These are phyloP conservation scores for Excalfactoria chinensis DNA, from an alignment of 2,113 vertebrate species.

Conservation along the genomic window DNA sequence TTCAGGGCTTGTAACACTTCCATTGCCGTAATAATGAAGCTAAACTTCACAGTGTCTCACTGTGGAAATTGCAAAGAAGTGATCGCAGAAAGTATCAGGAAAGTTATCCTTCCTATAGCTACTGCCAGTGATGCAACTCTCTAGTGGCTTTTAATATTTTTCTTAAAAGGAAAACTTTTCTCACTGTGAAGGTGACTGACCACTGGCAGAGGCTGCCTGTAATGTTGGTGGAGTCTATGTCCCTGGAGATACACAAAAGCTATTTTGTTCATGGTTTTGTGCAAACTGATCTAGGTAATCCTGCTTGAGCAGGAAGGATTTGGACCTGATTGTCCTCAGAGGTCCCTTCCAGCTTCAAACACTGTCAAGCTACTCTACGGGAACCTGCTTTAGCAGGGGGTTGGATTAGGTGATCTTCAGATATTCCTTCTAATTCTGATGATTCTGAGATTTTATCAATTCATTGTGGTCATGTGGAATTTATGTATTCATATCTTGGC, in stretches of 20 bases:
- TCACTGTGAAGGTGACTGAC: background rate
- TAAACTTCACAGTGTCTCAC: background rate
- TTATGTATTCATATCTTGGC: background rate
- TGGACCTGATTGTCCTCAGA: background rate
- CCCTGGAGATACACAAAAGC: background rate
- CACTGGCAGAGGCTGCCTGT: background rate
- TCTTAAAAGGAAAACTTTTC: background rate
- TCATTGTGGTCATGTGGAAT: background rate
- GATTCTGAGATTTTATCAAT: background rate
- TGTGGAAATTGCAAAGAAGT: background rate
- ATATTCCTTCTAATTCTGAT: too few relatives aligned
- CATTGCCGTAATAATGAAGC: background rate
- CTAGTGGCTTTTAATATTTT: background rate
- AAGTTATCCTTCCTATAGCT: background rate
- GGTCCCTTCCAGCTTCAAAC: background rate
- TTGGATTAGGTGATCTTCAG: too few relatives aligned
- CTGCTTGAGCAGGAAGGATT: background rate
- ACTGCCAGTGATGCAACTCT: accelerated
- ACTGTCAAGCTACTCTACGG: too few relatives aligned
- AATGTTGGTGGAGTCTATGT: background rate
- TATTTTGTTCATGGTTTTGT: background rate
- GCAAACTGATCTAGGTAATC: background rate
- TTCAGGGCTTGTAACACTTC: background rate
- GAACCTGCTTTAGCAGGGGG: too few relatives aligned
- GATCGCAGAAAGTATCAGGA: background rate